These are phyloP conservation scores for Drosophila incognita DNA, from an alignment of 2,888 invertebrate species.

Conservation along the genomic window DNA sequence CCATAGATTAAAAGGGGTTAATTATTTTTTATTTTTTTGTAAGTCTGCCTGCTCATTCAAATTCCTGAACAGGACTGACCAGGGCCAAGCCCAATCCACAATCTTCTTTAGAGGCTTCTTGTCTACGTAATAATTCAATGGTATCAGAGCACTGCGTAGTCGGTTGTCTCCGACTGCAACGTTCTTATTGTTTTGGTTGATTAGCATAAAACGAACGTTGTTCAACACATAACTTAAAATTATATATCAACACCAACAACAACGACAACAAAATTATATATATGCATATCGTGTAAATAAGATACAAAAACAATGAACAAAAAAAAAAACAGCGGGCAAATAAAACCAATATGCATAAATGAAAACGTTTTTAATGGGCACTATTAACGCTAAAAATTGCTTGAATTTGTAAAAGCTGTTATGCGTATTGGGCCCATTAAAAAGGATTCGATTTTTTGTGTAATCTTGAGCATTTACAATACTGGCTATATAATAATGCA, in stretches of 20 bases:
- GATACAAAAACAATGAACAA: constrained; percentile 5
- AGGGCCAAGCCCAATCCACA: neutral
- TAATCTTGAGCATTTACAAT: constrained; percentile 30
- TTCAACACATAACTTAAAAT: constrained; percentile 28
- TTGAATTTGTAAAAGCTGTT: neutral
- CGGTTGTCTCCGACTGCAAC: neutral
- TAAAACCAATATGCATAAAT: constrained; percentile 17
- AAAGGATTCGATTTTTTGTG: constrained; percentile 22
- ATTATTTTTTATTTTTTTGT: neutral
- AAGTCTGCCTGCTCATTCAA: no score
- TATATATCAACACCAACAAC: constrained; percentile 35
- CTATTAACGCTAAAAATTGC: neutral
- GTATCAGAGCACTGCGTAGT: neutral
- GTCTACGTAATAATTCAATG: neutral
- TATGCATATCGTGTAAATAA: constrained; percentile 10
- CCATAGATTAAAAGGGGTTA: neutral
- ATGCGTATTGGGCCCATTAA: constrained; percentile 23
- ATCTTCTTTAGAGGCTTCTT: neutral
- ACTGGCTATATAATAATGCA: constrained; percentile 39
- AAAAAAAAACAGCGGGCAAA: constrained; percentile 35
- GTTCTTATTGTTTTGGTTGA: neutral
- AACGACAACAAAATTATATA: constrained; percentile 35
- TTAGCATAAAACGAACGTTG: neutral
- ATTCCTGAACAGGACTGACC: neutral
- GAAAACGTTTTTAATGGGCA: constrained; percentile 9